Conservation (phyloP, 2,888 invertebrate genomes). For the Trichopoda pennipes region DNA sequence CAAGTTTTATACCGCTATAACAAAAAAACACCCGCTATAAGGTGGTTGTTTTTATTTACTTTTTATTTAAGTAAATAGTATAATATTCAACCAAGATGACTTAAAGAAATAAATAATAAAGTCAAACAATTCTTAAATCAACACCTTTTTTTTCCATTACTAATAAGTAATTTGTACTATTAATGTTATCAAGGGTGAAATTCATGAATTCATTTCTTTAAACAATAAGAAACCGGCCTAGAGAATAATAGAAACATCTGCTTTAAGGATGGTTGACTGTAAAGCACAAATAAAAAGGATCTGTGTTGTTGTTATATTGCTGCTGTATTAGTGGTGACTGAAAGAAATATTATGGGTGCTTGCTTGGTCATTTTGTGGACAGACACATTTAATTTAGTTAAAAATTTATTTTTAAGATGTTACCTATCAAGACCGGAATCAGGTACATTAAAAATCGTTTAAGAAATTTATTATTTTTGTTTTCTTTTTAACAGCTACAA, state of each 20-base stretch:
- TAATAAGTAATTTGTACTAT: constrained; percentile 20
- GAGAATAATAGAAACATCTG: constrained; percentile 32
- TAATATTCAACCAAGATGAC: too few relatives aligned
- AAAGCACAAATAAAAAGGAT: background rate
- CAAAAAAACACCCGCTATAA: too few relatives aligned
- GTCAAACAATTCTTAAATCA: constrained; percentile 51
- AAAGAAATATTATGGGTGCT: constrained; percentile 34
- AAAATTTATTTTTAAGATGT: background rate
- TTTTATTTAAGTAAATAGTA: background rate
- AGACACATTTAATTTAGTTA: constrained; percentile 6
- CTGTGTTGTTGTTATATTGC: background rate
- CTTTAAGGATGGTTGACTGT: background rate
- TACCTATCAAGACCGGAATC: too few relatives aligned
- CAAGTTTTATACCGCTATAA: too few relatives aligned
- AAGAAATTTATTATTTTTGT: too few relatives aligned
- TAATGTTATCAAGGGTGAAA: constrained; percentile 21
- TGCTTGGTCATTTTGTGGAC: constrained; percentile 25
- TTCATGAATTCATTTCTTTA: background rate
- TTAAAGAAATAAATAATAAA: constrained; percentile 27
- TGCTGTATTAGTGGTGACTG: constrained; percentile 16
- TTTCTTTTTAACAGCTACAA: too few relatives aligned
- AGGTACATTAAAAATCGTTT: too few relatives aligned
- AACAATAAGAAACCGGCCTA: background rate
- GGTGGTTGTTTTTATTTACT: too few relatives aligned
- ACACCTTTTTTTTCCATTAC: constrained; percentile 49